Base-by-base conservation (phyloP, 2,797 vertebrate genomes). In the Ispidina lecontei region DNA sequence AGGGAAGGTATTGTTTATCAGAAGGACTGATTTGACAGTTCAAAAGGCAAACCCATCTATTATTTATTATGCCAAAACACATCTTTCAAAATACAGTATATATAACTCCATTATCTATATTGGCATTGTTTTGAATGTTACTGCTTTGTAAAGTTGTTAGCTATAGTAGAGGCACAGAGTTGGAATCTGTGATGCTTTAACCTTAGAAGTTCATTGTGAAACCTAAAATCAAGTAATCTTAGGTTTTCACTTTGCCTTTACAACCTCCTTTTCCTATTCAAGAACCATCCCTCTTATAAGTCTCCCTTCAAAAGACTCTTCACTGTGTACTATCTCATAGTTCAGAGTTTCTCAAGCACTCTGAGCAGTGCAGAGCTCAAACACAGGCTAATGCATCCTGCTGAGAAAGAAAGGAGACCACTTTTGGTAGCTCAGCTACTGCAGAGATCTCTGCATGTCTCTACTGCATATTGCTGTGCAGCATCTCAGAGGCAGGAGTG, bases 1-100 rank as follows among this genome's bases (percentile, higher is more conserved):
- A 94, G 63, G 44, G 71, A 75, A 92, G 84, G 84, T 87, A 76
- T 84, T 96, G 91, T 88, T 95, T 96, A 92, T 89, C 59, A 84
- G 51, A 75, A 70, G 60, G 25, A 87, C 91, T 91, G 51, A 89
- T 95, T 93, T 96, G 92, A 91, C 69, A 80, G 73, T 65, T 87
- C 67, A 71, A 87, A 96, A 90, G 70, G 69, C 58, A 89, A 89
- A 95, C 54, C 69, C 49, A 76, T 91, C 67, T 87, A 88, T 94
- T 95, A 89, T 88, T 94, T 94, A 81, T 84, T 72, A 84, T 69
- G 81, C 77, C 12, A 9, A 91, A 93, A 62, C 67, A 68, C 51
- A 21, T 97, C 62, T 90, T 96, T 94, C 89, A 87, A 94, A 96
- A 94, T 77, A 75, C 43, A 69, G 47, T 71, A 47, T 94, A 25